Evolutionary conservation across 37 sponge, comb jelly and placozoan genomes (phyloP).

Genomic region (Mnemiopsis leidyi): DNA sequence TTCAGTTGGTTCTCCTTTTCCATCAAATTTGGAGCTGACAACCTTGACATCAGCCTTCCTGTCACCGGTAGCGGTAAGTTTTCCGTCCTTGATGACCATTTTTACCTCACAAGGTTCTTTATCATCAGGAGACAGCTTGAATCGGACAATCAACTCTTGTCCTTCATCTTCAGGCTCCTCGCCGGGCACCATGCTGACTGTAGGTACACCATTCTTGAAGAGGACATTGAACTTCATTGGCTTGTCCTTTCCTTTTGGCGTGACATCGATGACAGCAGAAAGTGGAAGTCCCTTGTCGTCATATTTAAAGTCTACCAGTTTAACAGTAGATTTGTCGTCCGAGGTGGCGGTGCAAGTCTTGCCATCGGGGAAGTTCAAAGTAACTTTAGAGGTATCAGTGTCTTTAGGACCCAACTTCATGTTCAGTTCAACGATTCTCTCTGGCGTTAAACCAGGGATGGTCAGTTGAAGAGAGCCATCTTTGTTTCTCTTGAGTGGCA

Average conservation of each 20-base stretch:
- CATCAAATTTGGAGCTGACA: slow-evolving; percentile 44
- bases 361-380: slow-evolving; percentile 18
- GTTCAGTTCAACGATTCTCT: background rate
- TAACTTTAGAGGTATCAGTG: background rate
- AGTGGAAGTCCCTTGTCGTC: background rate
- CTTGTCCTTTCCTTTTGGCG: slow-evolving; percentile 1
- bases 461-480: slow-evolving; percentile 46
- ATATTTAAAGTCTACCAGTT: background rate
- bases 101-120: slow-evolving; percentile 52
- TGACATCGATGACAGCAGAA: slow-evolving; percentile 16
- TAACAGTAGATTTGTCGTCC: background rate
- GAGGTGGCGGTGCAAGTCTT: background rate
- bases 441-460: background rate
- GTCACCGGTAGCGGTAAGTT: slow-evolving; percentile 35
- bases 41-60: slow-evolving; percentile 60
- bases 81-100: slow-evolving; percentile 55
- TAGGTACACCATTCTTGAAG: slow-evolving; percentile 13
- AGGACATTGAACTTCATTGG: background rate
- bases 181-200: background rate
- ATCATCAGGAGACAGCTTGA: slow-evolving; percentile 32
- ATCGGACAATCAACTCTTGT: slow-evolving; percentile 10
- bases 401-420: background rate
- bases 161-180: slow-evolving; percentile 12
- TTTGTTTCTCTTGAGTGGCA: background rate
- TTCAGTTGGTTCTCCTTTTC: slow-evolving; percentile 51